Evolutionary conservation across 1,140 invertebrate genomes (phyloP), one percentile per base, ranked within the genome.

Genomic region (Leptoteleia sp.): DNA sequence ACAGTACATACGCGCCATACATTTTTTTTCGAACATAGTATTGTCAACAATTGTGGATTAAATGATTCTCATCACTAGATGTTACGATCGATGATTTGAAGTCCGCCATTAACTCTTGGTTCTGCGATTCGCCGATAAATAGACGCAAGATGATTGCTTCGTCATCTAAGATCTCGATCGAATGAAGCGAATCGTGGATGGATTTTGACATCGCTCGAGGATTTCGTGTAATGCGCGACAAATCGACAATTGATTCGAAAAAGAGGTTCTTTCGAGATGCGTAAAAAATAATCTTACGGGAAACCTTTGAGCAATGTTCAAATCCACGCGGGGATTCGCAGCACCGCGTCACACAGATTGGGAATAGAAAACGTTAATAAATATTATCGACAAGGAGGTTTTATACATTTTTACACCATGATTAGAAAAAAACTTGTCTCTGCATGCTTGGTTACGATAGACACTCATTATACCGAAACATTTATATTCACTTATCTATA

Each of bases 21-120:
- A 80, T 33, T 67, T 62, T 22, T 38, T 75, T 80, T 71, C 67
- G 47, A 80, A 80, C 77, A 76, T 67, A 80, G 78, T 80, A 80
- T 80, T 80, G 78, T 80, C 78, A 80, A 80, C 72, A 76, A 80
- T 80, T 80, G 72, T 80, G 72, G 68, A 73, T 80, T 76, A 80
- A 80, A 76, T 76, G 67, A 67, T 72, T 67, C 15, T 55, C 57
- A 45, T 73, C 38, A 52, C 48, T 79, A 65, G 62, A 71, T 45
- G 50, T 68, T 35, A 27, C 29, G 70, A 79, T 72, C 57, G 59
- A 64, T 75, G 65, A 68, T 59, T 43, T 40, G 31, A 65, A 67
- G 38, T 79, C 52, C 50, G 54, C 48, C 38, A 48, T 45, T 62
- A 55, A 65, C 40, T 54, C 42, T 68, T 70, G 68, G 68, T 65